Percentiles rank a stretch among this genome's conserved stretches.
Evolutionary conservation across 2,797 vertebrate genomes (phyloP).

Genomic region (Toxotes lorentzi): DNA sequence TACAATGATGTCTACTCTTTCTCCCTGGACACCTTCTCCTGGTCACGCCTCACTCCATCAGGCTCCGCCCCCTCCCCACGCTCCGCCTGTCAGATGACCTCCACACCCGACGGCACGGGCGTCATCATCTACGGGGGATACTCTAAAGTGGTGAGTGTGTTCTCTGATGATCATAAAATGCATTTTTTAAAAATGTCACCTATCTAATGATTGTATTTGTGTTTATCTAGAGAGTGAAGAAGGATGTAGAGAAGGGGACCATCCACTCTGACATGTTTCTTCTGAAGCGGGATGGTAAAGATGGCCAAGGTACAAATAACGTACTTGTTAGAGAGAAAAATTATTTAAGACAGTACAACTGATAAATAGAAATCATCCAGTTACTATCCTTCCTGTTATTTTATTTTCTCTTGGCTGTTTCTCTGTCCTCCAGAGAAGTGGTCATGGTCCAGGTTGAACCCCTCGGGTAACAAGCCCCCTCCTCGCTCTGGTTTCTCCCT

Average conservation of each 20-base stretch:
- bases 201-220: not conserved
- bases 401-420: not conserved
- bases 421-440: conserved; percentile 87
- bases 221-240: conserved; percentile 90
- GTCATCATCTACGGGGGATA: conserved; percentile 95
- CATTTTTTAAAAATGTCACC: not conserved
- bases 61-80: conserved; percentile 89
- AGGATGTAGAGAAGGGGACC: conserved; percentile 95
- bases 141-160: conserved; percentile 90
- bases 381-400: rapidly evolving
- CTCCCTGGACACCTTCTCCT: conserved; percentile 91
- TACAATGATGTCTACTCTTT: conserved; percentile 94
- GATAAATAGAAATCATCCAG: not conserved
- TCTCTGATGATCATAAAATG: rapidly evolving
- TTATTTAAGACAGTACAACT: not conserved
- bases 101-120: conserved; percentile 85
- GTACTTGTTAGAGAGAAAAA: too few relatives aligned
- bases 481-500: conserved; percentile 92
- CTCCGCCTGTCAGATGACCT: conserved; percentile 92
- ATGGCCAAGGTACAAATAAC: conserved; percentile 79
- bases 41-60: conserved; percentile 88
- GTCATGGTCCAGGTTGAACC: conserved; percentile 90
- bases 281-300: conserved; percentile 87
- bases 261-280: conserved; percentile 96
- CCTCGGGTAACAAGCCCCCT: conserved; percentile 89